Percentiles rank a stretch among this genome's conserved stretches.
These are phyloP conservation scores for Cricetomys ansorgei DNA, from an alignment of 2,113 vertebrate species.

Conservation along the genomic window DNA sequence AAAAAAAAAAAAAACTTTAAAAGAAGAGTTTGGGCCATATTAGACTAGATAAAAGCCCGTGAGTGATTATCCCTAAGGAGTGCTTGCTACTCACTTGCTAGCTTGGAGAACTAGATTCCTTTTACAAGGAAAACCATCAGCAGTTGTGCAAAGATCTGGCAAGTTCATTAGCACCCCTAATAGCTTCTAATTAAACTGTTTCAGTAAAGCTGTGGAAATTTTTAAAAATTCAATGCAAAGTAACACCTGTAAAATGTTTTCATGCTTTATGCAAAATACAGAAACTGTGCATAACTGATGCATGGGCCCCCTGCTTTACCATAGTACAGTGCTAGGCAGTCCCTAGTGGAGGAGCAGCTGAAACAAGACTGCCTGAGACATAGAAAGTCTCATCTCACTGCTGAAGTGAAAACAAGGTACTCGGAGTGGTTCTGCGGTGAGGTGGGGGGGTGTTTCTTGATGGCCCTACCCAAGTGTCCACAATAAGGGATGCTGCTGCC, in stretches of 20 bases:
- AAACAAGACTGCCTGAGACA: no score
- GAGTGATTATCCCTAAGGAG: background rate
- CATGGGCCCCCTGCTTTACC: background rate
- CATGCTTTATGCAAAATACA: constrained; percentile 68
- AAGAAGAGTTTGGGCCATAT: background rate
- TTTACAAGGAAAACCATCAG: constrained; percentile 6
- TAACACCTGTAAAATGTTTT: constrained; percentile 79
- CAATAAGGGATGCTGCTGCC: background rate
- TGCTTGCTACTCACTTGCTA: background rate
- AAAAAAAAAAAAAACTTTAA: background rate
- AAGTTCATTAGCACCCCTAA: constrained; percentile 86
- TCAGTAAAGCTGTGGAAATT: constrained; percentile 80
- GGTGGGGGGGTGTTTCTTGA: background rate
- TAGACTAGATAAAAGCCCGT: background rate
- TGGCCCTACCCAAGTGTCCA: background rate
- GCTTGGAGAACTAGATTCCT: background rate
- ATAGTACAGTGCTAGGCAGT: background rate
- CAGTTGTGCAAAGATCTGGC: constrained; percentile 74
- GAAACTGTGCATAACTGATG: constrained; percentile 59
- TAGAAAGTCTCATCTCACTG: background rate
- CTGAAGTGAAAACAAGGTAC: background rate
- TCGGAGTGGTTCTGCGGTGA: no score
- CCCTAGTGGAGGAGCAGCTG: background rate
- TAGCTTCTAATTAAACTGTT: constrained; percentile 85
- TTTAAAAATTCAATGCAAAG: constrained; percentile 68